Evolutionary conservation across 2,888 invertebrate species (phyloP).

Genomic region (Caenorhabditis sp.): DNA sequence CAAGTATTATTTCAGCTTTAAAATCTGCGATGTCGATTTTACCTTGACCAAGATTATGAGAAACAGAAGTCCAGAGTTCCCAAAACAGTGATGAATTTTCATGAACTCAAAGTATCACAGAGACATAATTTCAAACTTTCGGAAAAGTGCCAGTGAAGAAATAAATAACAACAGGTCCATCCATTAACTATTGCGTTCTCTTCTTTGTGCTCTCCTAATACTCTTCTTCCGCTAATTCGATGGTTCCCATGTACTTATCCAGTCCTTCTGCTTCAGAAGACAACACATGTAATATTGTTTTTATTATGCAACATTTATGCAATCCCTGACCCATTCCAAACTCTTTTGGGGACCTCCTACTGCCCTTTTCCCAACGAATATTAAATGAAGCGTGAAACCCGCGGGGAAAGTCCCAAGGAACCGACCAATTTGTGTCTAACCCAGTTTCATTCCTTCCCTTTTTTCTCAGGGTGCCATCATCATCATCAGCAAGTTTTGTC

Average conservation of each 20-base stretch:
- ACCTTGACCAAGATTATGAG: too few relatives aligned
- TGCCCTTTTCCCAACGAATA: slow-evolving; percentile 43
- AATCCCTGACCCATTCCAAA: slow-evolving; percentile 29
- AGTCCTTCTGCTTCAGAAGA: slow-evolving; percentile 38
- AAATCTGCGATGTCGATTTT: too few relatives aligned
- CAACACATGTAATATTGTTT: slow-evolving; percentile 59
- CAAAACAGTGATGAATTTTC: too few relatives aligned
- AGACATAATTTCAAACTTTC: too few relatives aligned
- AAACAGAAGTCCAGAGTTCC: too few relatives aligned
- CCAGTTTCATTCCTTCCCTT: slow-evolving; percentile 5
- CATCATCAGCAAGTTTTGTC: slow-evolving; percentile 26
- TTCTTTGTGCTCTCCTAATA: background rate
- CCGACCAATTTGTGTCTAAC: slow-evolving; percentile 38
- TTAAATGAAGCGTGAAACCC: slow-evolving; percentile 64
- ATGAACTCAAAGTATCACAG: too few relatives aligned
- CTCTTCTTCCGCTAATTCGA: slow-evolving; percentile 2
- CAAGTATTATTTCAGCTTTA: too few relatives aligned
- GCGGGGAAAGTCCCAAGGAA: slow-evolving; percentile 45
- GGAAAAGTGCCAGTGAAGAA: too few relatives aligned
- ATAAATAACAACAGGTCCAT: too few relatives aligned
- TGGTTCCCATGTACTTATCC: slow-evolving; percentile 24
- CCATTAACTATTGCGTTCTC: background rate
- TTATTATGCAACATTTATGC: slow-evolving; percentile 64
- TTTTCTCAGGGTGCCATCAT: slow-evolving; percentile 18
- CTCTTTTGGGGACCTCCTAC: slow-evolving; percentile 3